Conservation (phyloP, 2,888 invertebrate species). For the Laspeyria flexula region DNA sequence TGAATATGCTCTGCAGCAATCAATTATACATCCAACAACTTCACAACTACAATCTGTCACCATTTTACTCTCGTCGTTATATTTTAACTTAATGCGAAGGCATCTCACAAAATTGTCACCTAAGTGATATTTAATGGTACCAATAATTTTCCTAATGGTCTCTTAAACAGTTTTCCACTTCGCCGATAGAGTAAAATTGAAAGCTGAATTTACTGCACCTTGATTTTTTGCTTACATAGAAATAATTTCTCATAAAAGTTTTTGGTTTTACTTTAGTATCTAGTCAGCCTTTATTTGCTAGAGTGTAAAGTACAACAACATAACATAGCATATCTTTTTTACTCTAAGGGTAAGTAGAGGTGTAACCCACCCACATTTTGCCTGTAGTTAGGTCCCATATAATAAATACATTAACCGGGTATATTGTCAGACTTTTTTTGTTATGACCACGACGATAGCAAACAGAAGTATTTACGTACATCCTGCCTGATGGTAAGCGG, state of each 20-base stretch:
- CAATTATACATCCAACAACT: neutral
- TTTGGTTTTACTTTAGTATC: too few relatives aligned
- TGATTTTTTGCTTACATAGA: neutral
- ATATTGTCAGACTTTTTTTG: too few relatives aligned
- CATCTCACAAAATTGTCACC: slow-evolving; percentile 31
- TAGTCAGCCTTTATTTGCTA: too few relatives aligned
- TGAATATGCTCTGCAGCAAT: neutral
- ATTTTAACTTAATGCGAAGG: slow-evolving; percentile 32
- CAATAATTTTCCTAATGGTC: slow-evolving; percentile 51
- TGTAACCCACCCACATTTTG: too few relatives aligned
- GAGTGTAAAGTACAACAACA: too few relatives aligned
- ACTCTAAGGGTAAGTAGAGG: too few relatives aligned
- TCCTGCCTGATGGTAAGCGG: too few relatives aligned
- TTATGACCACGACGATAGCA: too few relatives aligned
- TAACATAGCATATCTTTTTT: too few relatives aligned
- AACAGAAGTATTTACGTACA: too few relatives aligned
- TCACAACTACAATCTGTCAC: slow-evolving; percentile 5
- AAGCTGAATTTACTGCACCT: neutral
- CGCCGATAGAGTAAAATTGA: slow-evolving; percentile 20
- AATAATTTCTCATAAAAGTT: neutral
- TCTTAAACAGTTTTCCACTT: slow-evolving; percentile 21
- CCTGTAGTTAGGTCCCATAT: too few relatives aligned
- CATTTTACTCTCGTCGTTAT: slow-evolving; percentile 25
- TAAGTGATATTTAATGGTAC: slow-evolving; percentile 62
- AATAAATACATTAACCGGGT: too few relatives aligned